Base-by-base conservation (phyloP, 2,797 vertebrate genomes). In the Mastacembelus armatus region DNA sequence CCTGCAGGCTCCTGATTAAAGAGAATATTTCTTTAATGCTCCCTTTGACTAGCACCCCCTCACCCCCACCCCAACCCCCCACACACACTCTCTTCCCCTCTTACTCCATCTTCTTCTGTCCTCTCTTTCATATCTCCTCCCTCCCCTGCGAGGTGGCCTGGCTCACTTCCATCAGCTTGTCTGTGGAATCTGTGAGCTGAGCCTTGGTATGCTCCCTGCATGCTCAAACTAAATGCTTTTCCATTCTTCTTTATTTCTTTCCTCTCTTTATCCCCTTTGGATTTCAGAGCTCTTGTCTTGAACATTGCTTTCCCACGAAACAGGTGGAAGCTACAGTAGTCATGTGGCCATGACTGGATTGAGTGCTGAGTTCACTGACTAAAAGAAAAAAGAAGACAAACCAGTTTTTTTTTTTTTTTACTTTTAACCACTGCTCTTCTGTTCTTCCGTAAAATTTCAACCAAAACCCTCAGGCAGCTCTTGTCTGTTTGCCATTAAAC, bases 71-170 rank as follows among this genome's bases (percentile, higher is more conserved):
- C n/a, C n/a, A n/a, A n/a, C n/a, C 59, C 66, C 45, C 71, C 19
- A 56, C 52, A 44, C 33, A 11, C 49, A 16, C 39, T 63, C 63
- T 60, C 44, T 68, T 65, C 49, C 70, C 40, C 49, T 77, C 49
- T 84, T 81, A 85, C 86, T 92, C 85, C 77, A 83, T 89, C 89
- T 88, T 84, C 83, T 74, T 81, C 85, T 82, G 67, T 85, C 86
- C 78, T 84, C 80, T 86, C 78, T 78, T 81, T 79, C 71, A 57
- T 66, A 68, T 74, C 65, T 80, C 48, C 70, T 82, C 80, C 84
- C 78, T 85, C 83, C 70, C 19, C 59, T 83, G 87, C 85, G 77
- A 85, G 80, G 67, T 38, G 10, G 43, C 59, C 86, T 89, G 86
- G 84, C 84, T 85, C 61, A 22, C 77, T 76, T 90, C 87, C 88